Conservation (phyloP, 2,113 vertebrate species). For the Camelus dromedarius region DNA sequence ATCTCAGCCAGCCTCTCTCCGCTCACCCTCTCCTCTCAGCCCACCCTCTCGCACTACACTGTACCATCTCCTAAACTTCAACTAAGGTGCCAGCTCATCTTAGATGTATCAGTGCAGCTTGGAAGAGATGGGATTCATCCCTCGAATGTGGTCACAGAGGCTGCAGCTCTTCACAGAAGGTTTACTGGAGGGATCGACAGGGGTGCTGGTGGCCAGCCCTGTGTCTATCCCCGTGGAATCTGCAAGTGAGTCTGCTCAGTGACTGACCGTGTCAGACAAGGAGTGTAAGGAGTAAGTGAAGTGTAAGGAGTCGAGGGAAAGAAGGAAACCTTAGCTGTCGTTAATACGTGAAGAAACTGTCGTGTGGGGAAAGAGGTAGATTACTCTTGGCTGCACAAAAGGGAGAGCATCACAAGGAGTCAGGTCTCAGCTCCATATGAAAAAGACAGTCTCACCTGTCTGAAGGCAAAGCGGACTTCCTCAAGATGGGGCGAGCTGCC, state of each 20-base stretch:
- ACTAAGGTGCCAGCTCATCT: neutral
- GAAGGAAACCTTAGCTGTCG: neutral
- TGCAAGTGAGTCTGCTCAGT: neutral
- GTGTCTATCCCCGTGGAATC: neutral
- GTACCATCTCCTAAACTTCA: neutral
- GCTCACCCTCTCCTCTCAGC: neutral
- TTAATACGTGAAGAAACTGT: constrained; percentile 11
- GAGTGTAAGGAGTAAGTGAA: neutral
- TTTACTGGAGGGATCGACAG: neutral
- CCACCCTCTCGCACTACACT: neutral
- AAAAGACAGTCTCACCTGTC: neutral
- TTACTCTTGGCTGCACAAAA: neutral
- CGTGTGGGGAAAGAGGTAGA: neutral
- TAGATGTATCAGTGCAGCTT: neutral
- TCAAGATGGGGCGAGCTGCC: neutral
- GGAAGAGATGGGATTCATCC: neutral
- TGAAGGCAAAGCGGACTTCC: neutral
- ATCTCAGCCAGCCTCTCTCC: neutral
- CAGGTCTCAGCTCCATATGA: neutral
- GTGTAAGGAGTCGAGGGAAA: neutral
- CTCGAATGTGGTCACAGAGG: neutral
- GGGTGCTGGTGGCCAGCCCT: neutral
- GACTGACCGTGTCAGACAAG: neutral
- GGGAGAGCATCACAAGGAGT: neutral
- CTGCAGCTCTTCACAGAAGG: neutral